A percentile compares a stretch with the other conserved stretches of the same genome.
phyloP scores from a whole-genome alignment of 2,797 vertebrate genomes.

The Anas flavirostris region DNA sequence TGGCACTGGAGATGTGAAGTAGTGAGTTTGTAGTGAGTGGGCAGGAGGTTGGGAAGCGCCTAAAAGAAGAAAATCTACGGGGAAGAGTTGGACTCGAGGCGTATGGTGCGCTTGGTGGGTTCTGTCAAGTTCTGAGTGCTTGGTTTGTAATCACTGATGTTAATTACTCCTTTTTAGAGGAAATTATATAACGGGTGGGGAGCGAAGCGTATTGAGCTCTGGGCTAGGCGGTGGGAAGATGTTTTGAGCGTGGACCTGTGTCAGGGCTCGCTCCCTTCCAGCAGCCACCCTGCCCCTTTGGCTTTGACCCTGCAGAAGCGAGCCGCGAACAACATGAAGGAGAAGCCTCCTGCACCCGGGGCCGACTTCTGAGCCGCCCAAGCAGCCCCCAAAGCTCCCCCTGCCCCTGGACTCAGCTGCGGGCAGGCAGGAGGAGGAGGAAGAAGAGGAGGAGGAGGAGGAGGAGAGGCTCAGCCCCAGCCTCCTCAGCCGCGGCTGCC shows the following conservation, averaged over 20 bases:
- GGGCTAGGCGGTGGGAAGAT: too few relatives aligned
- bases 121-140: too few relatives aligned
- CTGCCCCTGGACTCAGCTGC: too few relatives aligned
- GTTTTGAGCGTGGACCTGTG: fast-evolving
- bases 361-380: fast-evolving
- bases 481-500: background rate
- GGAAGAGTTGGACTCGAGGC: fast-evolving
- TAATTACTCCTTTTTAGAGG: fast-evolving
- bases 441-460: too few relatives aligned
- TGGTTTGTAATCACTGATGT: background rate
- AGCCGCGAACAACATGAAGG: fast-evolving
- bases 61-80: fast-evolving
- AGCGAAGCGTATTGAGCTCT: background rate
- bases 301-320: too few relatives aligned
- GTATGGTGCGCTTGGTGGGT: background rate
- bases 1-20: background rate
- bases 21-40: fast-evolving
- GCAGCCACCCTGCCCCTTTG: fast-evolving
- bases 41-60: background rate
- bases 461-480: background rate
- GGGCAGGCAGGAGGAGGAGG: too few relatives aligned
- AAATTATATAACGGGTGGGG: fast-evolving
- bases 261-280: too few relatives aligned
- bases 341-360: fast-evolving
- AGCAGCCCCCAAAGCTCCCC: too few relatives aligned